A percentile compares a stretch with the other conserved stretches of the same genome.
phyloP scores from a whole-genome alignment of 2,113 vertebrate species.

The Colinus virginianus region DNA sequence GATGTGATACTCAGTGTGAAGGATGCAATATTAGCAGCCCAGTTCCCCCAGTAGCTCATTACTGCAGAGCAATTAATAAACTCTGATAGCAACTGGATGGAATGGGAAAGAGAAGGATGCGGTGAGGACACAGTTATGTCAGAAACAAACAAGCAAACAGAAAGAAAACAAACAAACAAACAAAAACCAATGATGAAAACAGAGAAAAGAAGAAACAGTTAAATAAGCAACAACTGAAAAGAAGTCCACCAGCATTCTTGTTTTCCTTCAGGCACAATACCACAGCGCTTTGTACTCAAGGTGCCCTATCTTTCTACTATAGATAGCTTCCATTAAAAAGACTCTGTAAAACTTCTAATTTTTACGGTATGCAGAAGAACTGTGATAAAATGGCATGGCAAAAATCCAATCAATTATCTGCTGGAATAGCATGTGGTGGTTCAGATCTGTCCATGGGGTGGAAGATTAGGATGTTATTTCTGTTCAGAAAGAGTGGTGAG shows the following conservation, averaged over 20 bases:
- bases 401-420: background rate
- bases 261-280: background rate
- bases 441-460: background rate
- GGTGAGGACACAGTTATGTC: background rate
- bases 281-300: background rate
- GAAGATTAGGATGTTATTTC: background rate
- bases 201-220: background rate
- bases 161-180: background rate
- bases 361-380: background rate
- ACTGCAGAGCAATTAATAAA: constrained; percentile 1
- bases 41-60: background rate
- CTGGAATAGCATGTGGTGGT: background rate
- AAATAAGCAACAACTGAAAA: accelerated
- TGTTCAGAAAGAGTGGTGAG: too few species aligned
- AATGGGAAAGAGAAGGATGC: background rate
- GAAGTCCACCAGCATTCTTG: background rate
- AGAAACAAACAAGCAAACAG: background rate
- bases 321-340: background rate
- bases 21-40: background rate
- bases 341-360: background rate
- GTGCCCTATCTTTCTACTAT: background rate
- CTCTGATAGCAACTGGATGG: background rate
- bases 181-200: background rate
- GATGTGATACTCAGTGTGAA: background rate
- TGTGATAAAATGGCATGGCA: background rate